Evolutionary conservation across 2,888 invertebrate genomes (phyloP), one percentile per base, ranked within the genome.

Genomic region (Drosophila algonquin): DNA sequence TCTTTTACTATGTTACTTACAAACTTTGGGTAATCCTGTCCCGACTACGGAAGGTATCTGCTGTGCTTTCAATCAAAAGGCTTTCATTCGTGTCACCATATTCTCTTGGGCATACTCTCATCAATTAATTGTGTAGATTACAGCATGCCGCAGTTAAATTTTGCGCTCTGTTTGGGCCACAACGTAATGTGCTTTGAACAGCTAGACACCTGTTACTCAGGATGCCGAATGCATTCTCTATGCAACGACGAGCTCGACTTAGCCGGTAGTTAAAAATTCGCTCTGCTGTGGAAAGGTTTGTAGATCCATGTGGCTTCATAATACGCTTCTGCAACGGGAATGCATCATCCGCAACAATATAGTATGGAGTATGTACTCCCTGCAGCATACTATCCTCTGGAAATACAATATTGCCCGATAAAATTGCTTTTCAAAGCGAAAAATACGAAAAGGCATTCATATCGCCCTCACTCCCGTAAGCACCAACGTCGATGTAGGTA

Each of bases 201-300:
- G 40, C 62, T 14, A 44, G 30, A 50, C 55, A 62, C 27, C 47
- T 62, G 0, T 24, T 24, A 4, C 45, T 14, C 0, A 62, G 9
- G 14, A 55, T 40, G 8, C 55, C 40, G 10, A 62, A 50, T 18
- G 62, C n/a, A 7, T 62, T 62, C 18, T 55, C 55, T 14, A 62
- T 50, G 18, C 62, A 62, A 2, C 47, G 62, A 8, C 32, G 55
- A 48, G 48, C 54, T n/a, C 44, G 55, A 30, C 40, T 12, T 2
- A 50, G 44, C 27, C 62, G 14, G 5, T 62, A 32, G 16, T 55
- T 55, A 10, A 40, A 55, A 8, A 44, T 44, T 0, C 35, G 27
- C 6, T 53, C 46, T 18, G 27, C 21, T 14, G 9, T 12, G 7
- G 18, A 18, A 1, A n/a, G 44, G 2, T 47, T 18, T 10, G 32